Conservation (phyloP, 2,797 vertebrate genomes). For the Pristis pectinata region DNA sequence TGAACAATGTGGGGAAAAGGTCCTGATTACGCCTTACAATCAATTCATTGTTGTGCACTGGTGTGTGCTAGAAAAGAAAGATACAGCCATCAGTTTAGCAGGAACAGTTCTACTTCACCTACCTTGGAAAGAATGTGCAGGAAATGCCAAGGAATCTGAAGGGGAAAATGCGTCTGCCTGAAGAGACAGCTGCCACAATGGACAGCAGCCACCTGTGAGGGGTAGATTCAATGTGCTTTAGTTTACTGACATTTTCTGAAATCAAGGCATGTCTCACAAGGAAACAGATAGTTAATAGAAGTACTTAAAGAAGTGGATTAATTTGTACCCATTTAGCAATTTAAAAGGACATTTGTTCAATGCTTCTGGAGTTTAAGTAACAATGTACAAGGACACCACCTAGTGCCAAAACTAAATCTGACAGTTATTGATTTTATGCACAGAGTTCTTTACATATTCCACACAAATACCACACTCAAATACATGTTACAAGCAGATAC, state of each 20-base stretch:
- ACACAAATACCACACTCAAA: neutral
- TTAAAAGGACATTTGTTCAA: neutral
- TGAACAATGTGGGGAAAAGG: constrained; percentile 22
- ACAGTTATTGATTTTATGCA: neutral
- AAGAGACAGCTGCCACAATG: constrained; percentile 33
- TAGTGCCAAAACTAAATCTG: constrained; percentile 8
- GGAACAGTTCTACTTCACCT: constrained; percentile 32
- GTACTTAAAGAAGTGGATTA: neutral
- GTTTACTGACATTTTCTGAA: neutral
- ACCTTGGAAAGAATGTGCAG: constrained; percentile 37
- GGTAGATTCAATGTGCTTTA: neutral
- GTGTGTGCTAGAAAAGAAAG: constrained; percentile 39
- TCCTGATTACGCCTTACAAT: constrained; percentile 25
- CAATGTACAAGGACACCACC: constrained; percentile 14
- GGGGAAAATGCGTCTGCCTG: neutral
- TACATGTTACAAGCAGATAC: no score
- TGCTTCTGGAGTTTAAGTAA: no score
- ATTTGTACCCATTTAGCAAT: neutral
- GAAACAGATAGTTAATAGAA: neutral
- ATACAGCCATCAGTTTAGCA: constrained; percentile 36
- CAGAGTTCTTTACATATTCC: neutral
- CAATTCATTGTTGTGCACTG: constrained; percentile 37
- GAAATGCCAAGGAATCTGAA: constrained; percentile 39
- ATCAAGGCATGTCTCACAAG: neutral
- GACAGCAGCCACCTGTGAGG: neutral